Conservation (phyloP, 2,888 invertebrate species). For the Ommatoiulus sabulosus region DNA sequence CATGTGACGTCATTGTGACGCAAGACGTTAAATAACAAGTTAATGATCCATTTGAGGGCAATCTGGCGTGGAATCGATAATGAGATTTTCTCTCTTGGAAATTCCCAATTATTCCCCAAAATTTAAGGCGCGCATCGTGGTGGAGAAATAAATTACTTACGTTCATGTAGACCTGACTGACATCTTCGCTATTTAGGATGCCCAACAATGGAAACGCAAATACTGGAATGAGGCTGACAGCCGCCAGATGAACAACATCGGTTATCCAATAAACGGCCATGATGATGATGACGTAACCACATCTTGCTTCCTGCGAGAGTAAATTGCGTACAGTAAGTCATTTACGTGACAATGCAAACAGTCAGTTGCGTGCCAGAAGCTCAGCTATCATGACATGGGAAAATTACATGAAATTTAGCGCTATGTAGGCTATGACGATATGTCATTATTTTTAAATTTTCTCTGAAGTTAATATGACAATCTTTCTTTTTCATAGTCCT, state of each 20-base stretch:
- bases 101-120: background rate
- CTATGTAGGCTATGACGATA: too few species aligned
- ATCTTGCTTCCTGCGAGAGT: conserved; percentile 67
- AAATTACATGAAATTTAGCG: background rate
- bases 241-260: conserved; percentile 83
- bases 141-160: conserved; percentile 46
- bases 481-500: background rate
- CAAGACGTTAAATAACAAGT: background rate
- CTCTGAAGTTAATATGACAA: background rate
- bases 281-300: conserved; percentile 82
- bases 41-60: background rate
- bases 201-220: conserved; percentile 85
- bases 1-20: too few species aligned
- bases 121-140: background rate
- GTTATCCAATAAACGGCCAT: conserved; percentile 89
- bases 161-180: conserved; percentile 76
- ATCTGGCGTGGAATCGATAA: too few species aligned
- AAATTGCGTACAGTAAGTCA: background rate
- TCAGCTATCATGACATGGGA: background rate
- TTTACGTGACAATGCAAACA: background rate
- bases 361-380: background rate
- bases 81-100: background rate
- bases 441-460: background rate
- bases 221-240: conserved; percentile 86
- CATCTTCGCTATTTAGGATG: conserved; percentile 73